Conservation (phyloP, 2,113 vertebrate species). For the Myotis davidii region DNA sequence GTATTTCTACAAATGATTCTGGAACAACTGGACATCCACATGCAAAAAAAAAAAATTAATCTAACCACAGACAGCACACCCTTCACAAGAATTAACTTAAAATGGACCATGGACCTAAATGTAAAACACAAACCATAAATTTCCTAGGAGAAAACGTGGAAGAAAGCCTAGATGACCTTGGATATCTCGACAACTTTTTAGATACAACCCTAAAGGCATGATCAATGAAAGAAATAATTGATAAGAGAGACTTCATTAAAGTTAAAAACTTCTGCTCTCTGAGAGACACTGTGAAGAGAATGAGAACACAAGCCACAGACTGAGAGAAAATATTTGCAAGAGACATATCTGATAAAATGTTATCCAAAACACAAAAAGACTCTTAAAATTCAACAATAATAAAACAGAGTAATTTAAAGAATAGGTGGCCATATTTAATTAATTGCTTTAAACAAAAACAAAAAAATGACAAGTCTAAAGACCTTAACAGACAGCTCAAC, state of each 20-base stretch:
- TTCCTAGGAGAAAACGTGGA: background rate
- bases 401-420: background rate
- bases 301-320: background rate
- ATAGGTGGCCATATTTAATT: background rate
- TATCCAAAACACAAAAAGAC: background rate
- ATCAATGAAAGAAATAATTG: background rate
- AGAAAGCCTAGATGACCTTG: background rate
- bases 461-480: constrained; percentile 65
- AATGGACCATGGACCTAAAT: background rate
- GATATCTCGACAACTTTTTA: background rate
- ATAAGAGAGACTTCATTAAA: background rate
- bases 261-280: background rate
- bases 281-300: background rate
- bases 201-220: background rate
- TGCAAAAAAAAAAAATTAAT: background rate
- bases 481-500: background rate
- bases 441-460: constrained; percentile 63
- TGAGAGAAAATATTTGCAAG: background rate
- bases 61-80: background rate
- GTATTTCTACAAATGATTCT: background rate
- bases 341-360: background rate
- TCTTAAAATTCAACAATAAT: background rate
- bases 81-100: background rate
- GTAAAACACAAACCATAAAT: background rate
- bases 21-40: background rate